A percentile compares a stretch with the other conserved stretches of the same genome.
These are phyloP conservation scores for Saccostrea glomerata DNA, from an alignment of 1,140 invertebrate genomes.

Conservation along the genomic window DNA sequence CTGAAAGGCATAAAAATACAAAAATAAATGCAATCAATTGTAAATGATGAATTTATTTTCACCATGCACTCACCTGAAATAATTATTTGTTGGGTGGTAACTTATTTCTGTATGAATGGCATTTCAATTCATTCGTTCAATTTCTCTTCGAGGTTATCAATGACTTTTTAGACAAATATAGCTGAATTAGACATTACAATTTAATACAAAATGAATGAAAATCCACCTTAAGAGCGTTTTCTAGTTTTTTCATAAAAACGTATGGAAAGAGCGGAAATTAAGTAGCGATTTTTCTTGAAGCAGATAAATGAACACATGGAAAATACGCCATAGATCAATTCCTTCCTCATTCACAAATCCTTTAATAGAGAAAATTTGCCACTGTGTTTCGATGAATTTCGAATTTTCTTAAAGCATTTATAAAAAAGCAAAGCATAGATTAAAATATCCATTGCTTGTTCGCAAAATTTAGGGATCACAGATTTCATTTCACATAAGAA, in stretches of 20 bases:
- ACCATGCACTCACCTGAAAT: neutral
- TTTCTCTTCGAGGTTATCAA: neutral
- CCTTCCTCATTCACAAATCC: neutral
- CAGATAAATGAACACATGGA: neutral
- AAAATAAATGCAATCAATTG: too few species aligned
- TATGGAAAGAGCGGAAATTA: neutral
- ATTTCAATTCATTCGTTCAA: slow-evolving; percentile 1
- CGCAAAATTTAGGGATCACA: too few species aligned
- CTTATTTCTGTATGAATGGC: neutral
- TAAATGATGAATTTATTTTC: slow-evolving; percentile 4
- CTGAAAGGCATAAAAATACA: too few species aligned
- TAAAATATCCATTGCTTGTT: neutral
- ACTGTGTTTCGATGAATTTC: neutral
- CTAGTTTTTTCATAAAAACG: neutral
- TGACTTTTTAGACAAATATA: neutral
- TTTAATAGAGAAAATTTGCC: neutral
- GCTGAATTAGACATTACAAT: neutral
- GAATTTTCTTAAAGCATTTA: slow-evolving; percentile 18
- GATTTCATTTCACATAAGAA: neutral
- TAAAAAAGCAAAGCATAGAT: neutral
- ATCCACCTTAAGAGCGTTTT: slow-evolving; percentile 3
- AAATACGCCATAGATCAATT: neutral
- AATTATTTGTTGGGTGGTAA: neutral
- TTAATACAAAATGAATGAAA: neutral
- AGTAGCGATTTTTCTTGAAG: slow-evolving; percentile 17